Conservation (phyloP, 2,797 vertebrate genomes). For the Perodicticus potto region DNA sequence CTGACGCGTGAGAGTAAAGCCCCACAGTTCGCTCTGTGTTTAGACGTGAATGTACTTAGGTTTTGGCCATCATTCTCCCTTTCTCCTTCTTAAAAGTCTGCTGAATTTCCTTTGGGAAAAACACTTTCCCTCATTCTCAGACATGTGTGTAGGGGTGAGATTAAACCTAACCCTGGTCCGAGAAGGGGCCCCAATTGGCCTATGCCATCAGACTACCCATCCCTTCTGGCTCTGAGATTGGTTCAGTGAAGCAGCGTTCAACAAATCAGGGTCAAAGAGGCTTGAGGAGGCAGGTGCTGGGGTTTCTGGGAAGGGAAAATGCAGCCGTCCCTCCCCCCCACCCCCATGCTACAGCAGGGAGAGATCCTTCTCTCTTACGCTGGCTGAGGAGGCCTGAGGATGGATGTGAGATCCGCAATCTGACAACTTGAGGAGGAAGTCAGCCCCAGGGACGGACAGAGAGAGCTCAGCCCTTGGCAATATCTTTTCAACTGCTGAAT, state of each 20-base stretch:
- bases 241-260: conserved; percentile 7
- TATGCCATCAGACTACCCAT: not conserved
- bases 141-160: not conserved
- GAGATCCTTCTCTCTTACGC: not conserved
- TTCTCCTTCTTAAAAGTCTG: not conserved
- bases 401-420: not conserved
- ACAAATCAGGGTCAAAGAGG: not conserved
- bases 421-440: not conserved
- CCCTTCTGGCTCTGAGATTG: not conserved
- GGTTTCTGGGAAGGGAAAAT: conserved; percentile 34
- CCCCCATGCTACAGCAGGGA: not conserved
- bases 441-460: not conserved
- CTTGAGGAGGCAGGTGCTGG: not conserved
- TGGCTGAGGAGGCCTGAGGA: not conserved
- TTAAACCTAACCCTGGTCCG: not conserved
- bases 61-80: not conserved
- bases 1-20: not conserved
- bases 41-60: not conserved
- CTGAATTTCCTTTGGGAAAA: not conserved
- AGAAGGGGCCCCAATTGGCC: not conserved
- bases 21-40: not conserved
- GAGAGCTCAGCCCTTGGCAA: not conserved
- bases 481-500: not conserved
- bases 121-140: not conserved
- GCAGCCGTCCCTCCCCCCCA: not conserved